Evolutionary conservation across 2,113 vertebrate species (phyloP).

Genomic region (Coreoperca whiteheadi): DNA sequence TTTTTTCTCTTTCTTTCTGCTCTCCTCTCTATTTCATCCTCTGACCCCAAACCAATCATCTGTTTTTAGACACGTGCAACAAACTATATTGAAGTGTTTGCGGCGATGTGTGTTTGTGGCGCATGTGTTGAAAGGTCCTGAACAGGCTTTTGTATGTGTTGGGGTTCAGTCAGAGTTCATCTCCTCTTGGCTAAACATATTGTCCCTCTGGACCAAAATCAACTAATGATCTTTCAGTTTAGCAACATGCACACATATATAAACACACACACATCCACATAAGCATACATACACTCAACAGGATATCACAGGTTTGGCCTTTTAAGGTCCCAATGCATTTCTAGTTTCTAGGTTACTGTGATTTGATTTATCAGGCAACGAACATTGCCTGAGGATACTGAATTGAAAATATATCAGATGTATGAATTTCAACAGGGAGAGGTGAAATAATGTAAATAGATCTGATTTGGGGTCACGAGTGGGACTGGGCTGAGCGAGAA

Average conservation of each 20-base stretch:
- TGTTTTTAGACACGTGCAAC: slow-evolving; percentile 80
- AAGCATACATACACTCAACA: slow-evolving; percentile 24
- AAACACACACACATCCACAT: neutral
- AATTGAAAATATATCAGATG: slow-evolving; percentile 75
- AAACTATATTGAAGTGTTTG: slow-evolving; percentile 67
- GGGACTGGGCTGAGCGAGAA: slow-evolving; percentile 23
- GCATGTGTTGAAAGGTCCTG: slow-evolving; percentile 63
- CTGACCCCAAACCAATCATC: slow-evolving; percentile 63
- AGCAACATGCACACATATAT: slow-evolving; percentile 10
- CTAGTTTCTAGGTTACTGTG: slow-evolving; percentile 56
- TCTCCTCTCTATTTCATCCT: slow-evolving; percentile 48
- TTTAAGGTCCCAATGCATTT: slow-evolving; percentile 56
- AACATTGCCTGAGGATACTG: slow-evolving; percentile 65
- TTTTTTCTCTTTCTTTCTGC: slow-evolving; percentile 20
- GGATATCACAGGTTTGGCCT: slow-evolving; percentile 31
- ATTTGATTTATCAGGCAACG: slow-evolving; percentile 71
- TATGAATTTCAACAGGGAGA: slow-evolving; percentile 66
- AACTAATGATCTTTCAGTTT: slow-evolving; percentile 68
- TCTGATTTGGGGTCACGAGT: slow-evolving; percentile 63
- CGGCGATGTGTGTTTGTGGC: slow-evolving; percentile 46
- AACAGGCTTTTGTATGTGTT: slow-evolving; percentile 48
- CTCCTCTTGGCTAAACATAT: slow-evolving; percentile 65
- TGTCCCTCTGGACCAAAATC: slow-evolving; percentile 62
- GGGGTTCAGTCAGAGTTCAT: slow-evolving; percentile 77
- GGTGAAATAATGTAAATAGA: slow-evolving; percentile 73